These are phyloP conservation scores for Euschistus heros DNA, from an alignment of 1,140 invertebrate genomes.

Conservation along the genomic window DNA sequence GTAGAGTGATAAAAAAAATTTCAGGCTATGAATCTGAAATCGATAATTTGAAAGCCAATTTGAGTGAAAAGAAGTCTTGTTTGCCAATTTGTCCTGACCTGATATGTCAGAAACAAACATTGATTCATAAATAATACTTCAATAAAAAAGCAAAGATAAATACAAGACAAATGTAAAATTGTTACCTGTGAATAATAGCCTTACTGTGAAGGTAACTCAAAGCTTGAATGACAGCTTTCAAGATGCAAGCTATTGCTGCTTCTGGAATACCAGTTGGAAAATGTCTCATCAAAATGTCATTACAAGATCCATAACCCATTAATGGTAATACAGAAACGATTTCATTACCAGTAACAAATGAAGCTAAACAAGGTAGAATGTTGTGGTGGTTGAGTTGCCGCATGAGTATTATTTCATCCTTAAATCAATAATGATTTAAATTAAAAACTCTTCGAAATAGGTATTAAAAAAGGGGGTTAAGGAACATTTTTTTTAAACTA, in stretches of 20 bases:
- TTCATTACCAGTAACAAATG: constrained; percentile 60
- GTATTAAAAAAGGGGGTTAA: background rate
- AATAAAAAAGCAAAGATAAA: constrained; percentile 11
- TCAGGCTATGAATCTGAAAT: too few relatives aligned
- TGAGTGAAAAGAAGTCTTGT: too few relatives aligned
- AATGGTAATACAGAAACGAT: constrained; percentile 65
- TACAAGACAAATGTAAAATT: background rate
- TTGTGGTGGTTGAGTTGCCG: constrained; percentile 69
- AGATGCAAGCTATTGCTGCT: constrained; percentile 62
- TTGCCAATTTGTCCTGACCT: too few relatives aligned
- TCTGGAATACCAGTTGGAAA: constrained; percentile 72
- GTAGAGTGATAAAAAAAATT: too few relatives aligned
- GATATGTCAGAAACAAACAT: too few relatives aligned
- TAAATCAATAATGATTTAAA: constrained; percentile 34
- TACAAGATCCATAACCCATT: constrained; percentile 70
- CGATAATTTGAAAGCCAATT: too few relatives aligned
- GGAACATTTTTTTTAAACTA: background rate
- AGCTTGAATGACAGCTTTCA: constrained; percentile 64
- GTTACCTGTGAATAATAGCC: constrained; percentile 73
- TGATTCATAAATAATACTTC: background rate
- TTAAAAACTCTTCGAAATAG: background rate
- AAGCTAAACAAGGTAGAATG: constrained; percentile 57
- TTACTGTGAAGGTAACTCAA: constrained; percentile 74
- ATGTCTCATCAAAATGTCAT: constrained; percentile 63
- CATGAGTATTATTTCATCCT: constrained; percentile 60